phyloP scores from a whole-genome alignment of 2,888 invertebrate species.

The Leistus spinibarbis region DNA sequence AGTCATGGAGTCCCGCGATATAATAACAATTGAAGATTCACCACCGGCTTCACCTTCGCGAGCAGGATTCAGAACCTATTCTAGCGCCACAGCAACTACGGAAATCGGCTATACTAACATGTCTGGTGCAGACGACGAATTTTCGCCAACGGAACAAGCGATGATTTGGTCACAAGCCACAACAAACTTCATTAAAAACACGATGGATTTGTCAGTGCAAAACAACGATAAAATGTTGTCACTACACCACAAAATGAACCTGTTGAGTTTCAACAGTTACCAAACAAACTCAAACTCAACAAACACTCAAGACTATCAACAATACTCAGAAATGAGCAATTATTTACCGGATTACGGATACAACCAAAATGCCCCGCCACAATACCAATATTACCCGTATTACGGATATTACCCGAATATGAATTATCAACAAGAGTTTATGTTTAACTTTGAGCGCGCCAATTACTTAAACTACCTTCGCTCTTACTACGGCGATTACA shows the following conservation, averaged over 20 bases:
- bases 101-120: neutral
- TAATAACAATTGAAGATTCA: slow-evolving; percentile 20
- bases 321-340: slow-evolving; percentile 1
- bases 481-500: neutral
- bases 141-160: slow-evolving; percentile 14
- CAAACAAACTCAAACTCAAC: neutral
- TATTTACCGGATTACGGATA: neutral
- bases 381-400: neutral
- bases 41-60: slow-evolving; percentile 10
- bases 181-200: slow-evolving; percentile 22
- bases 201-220: slow-evolving; percentile 13
- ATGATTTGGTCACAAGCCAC: slow-evolving; percentile 17
- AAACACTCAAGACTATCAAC: neutral
- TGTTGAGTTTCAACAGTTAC: neutral
- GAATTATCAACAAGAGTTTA: neutral
- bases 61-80: neutral
- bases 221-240: neutral
- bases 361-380: neutral
- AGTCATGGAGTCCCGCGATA: neutral
- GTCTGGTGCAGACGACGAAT: neutral
- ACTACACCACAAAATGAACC: neutral
- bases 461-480: neutral
- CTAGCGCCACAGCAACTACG: neutral
- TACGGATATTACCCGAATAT: neutral
- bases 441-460: neutral